Evolutionary conservation across 2,888 invertebrate genomes (phyloP).

Genomic region (Agrochola circellaris): DNA sequence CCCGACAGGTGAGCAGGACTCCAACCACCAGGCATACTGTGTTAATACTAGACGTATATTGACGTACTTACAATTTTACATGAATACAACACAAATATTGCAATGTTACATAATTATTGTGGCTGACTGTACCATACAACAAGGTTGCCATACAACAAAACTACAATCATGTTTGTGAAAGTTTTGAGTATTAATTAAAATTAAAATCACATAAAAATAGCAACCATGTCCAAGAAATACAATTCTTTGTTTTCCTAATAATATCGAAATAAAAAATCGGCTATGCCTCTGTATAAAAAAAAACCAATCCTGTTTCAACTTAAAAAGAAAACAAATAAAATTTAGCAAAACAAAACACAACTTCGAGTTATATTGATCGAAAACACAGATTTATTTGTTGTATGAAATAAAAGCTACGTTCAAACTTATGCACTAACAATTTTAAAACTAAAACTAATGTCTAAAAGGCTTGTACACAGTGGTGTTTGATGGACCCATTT

Average conservation of each 20-base stretch:
- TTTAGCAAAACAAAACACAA: slow-evolving; percentile 79
- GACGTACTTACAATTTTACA: slow-evolving; percentile 10
- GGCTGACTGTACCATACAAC: slow-evolving; percentile 39
- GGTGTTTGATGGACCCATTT: slow-evolving; percentile 10
- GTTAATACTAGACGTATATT: slow-evolving; percentile 11
- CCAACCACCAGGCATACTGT: neutral
- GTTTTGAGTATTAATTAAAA: slow-evolving; percentile 56
- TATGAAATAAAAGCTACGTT: slow-evolving; percentile 59
- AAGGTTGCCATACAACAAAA: slow-evolving; percentile 40
- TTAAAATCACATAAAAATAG: slow-evolving; percentile 45
- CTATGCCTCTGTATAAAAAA: slow-evolving; percentile 62
- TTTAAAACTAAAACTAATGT: slow-evolving; percentile 60
- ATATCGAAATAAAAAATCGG: slow-evolving; percentile 57
- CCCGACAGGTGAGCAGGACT: slow-evolving; percentile 5
- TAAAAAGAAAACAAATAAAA: slow-evolving; percentile 73
- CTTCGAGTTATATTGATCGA: slow-evolving; percentile 64
- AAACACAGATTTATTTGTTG: slow-evolving; percentile 62
- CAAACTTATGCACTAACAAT: slow-evolving; percentile 67
- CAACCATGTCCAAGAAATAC: slow-evolving; percentile 44
- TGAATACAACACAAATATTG: slow-evolving; percentile 15
- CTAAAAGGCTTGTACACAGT: slow-evolving; percentile 51
- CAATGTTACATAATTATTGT: slow-evolving; percentile 37
- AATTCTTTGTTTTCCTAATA: slow-evolving; percentile 51
- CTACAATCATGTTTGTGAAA: slow-evolving; percentile 18
- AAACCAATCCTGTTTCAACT: slow-evolving; percentile 53